Evolutionary conservation across 2,888 invertebrate genomes (phyloP).

Genomic region (Odontothrips loti): DNA sequence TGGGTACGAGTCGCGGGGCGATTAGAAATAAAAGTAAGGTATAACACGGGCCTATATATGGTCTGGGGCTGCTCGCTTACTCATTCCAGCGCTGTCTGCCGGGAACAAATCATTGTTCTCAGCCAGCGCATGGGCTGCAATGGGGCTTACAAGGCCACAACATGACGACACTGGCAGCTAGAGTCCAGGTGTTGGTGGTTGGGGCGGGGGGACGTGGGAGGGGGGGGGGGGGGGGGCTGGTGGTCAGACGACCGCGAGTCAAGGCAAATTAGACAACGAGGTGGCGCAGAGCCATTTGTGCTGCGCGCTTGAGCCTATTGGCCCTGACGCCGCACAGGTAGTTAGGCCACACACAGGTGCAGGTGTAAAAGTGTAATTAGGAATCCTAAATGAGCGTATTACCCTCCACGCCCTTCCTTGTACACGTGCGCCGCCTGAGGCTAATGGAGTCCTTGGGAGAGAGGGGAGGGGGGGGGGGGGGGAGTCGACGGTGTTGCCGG

Average conservation of each 20-base stretch:
- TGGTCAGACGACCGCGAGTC: too few relatives aligned
- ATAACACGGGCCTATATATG: neutral
- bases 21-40: neutral
- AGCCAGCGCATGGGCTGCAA: neutral
- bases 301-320: neutral
- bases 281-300: neutral
- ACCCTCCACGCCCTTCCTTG: neutral
- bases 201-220: too few relatives aligned
- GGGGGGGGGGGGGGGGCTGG: too few relatives aligned
- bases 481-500: too few relatives aligned
- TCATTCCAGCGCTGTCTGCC: neutral
- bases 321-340: too few relatives aligned
- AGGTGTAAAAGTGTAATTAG: conserved; percentile 26
- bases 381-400: conserved; percentile 23
- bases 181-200: too few relatives aligned
- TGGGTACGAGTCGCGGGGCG: neutral
- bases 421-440: neutral
- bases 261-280: neutral
- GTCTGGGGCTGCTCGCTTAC: neutral
- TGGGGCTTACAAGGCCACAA: neutral
- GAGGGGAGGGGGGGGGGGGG: too few relatives aligned
- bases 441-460: too few relatives aligned
- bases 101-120: neutral
- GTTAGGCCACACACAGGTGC: neutral
- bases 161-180: neutral